Percentiles rank a stretch among this genome's conserved stretches.
Conservation (phyloP, 37 sponge, comb jelly and placozoan species). For the Beroe ovata region DNA sequence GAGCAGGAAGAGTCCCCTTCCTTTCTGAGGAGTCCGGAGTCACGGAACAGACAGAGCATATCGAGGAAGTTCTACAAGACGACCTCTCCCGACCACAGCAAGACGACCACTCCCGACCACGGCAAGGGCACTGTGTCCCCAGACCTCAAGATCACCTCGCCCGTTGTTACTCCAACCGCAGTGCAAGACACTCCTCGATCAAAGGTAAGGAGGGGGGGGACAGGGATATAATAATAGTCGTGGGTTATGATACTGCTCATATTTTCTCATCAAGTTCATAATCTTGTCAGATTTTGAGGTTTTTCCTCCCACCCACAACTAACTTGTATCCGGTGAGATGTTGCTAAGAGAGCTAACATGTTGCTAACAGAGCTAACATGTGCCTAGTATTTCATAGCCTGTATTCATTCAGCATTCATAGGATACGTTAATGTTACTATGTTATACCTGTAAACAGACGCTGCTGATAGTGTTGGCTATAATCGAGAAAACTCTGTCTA, state of each 20-base stretch:
- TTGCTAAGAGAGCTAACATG: too few species aligned
- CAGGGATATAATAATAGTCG: too few species aligned
- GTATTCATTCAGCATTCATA: too few species aligned
- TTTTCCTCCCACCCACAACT: background rate
- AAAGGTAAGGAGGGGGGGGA: background rate
- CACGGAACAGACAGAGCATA: conserved; percentile 30
- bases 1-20: background rate
- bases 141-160: too few species aligned
- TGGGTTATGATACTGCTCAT: too few species aligned
- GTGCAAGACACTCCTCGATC: background rate
- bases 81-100: conserved; percentile 4
- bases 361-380: too few species aligned
- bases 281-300: background rate
- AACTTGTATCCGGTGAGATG: background rate
- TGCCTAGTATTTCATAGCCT: too few species aligned
- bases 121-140: background rate
- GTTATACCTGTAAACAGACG: too few species aligned
- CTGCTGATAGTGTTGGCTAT: too few species aligned
- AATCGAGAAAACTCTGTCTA: too few species aligned
- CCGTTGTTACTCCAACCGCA: background rate
- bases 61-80: conserved; percentile 55
- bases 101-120: background rate
- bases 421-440: too few species aligned
- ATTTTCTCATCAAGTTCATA: too few species aligned
- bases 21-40: conserved; percentile 26